These are phyloP conservation scores for Habroteleia sp. DNA, from an alignment of 2,888 invertebrate genomes.

Conservation along the genomic window DNA sequence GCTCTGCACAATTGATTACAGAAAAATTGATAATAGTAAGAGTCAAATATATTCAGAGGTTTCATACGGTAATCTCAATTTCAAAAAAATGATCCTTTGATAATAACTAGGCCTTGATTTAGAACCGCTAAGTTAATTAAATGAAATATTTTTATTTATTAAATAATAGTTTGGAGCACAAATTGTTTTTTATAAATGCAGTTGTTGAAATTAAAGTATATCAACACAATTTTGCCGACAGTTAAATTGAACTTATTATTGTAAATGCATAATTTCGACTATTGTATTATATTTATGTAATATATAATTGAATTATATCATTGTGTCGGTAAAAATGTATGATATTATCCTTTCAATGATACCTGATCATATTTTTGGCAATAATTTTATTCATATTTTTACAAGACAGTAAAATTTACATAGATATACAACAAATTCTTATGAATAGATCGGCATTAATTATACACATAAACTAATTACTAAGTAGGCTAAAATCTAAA, in stretches of 20 bases:
- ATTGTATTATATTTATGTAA: conserved; percentile 31
- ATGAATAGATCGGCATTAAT: conserved; percentile 6
- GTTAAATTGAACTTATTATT: too few relatives aligned
- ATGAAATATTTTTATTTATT: too few relatives aligned
- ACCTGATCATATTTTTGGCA: conserved; percentile 6
- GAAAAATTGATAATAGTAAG: conserved; percentile 37
- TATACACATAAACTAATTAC: conserved; percentile 26
- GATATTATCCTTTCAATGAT: background rate
- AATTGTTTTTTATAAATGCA: too few relatives aligned
- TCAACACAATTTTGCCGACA: background rate
- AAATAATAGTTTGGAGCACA: too few relatives aligned
- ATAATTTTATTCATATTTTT: conserved; percentile 49
- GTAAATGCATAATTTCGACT: too few relatives aligned
- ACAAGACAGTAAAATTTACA: conserved; percentile 57
- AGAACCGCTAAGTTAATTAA: too few relatives aligned
- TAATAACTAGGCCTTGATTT: conserved; percentile 1
- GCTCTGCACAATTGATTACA: conserved; percentile 78
- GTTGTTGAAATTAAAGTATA: conserved; percentile 6
- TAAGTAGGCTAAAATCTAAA: conserved; percentile 32
- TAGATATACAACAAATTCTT: conserved; percentile 49
- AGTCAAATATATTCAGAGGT: conserved; percentile 28
- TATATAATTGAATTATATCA: conserved; percentile 37
- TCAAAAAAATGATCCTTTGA: background rate
- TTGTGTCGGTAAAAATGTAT: too few relatives aligned
- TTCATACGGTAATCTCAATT: conserved; percentile 26